phyloP scores from a whole-genome alignment of 1,140 invertebrate genomes.

The Periplaneta americana region DNA sequence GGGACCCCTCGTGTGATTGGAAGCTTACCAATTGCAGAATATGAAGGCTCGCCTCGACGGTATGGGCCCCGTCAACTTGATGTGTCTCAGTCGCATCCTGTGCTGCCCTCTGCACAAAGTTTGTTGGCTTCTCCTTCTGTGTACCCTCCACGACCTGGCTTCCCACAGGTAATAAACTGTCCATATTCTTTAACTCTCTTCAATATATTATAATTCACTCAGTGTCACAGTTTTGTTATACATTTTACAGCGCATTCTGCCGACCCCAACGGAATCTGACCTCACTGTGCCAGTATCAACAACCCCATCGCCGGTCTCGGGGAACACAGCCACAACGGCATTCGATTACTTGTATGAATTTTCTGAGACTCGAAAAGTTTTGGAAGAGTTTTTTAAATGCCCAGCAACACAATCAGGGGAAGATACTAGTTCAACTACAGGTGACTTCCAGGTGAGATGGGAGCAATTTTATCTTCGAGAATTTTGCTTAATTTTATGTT shows the following conservation, averaged over 20 bases:
- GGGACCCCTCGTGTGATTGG: conserved; percentile 64
- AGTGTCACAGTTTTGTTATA: neutral
- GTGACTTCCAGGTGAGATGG: neutral
- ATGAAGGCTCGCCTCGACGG: conserved; percentile 83
- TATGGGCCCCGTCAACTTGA: conserved; percentile 60
- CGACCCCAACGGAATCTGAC: conserved; percentile 29
- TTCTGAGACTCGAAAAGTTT: conserved; percentile 82
- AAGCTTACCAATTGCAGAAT: conserved; percentile 82
- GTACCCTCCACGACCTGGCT: conserved; percentile 63
- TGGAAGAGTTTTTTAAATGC: conserved; percentile 88
- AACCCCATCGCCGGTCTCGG: conserved; percentile 39
- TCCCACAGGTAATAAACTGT: conserved; percentile 48
- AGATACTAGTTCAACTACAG: neutral
- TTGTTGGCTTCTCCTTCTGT: conserved; percentile 56
- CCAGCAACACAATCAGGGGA: conserved; percentile 49
- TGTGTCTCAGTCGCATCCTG: conserved; percentile 36
- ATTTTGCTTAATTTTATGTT: too few relatives aligned
- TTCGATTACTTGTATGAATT: conserved; percentile 88
- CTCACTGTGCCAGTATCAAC: conserved; percentile 42
- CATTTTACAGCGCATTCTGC: conserved; percentile 12
- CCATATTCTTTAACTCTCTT: neutral
- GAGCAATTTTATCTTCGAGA: too few relatives aligned
- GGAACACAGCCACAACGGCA: conserved; percentile 34
- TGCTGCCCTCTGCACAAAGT: conserved; percentile 50
- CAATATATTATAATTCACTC: neutral